A percentile compares a stretch with the other conserved stretches of the same genome.
These are phyloP conservation scores for Colletes latitarsis DNA, from an alignment of 1,140 invertebrate genomes.

Conservation along the genomic window DNA sequence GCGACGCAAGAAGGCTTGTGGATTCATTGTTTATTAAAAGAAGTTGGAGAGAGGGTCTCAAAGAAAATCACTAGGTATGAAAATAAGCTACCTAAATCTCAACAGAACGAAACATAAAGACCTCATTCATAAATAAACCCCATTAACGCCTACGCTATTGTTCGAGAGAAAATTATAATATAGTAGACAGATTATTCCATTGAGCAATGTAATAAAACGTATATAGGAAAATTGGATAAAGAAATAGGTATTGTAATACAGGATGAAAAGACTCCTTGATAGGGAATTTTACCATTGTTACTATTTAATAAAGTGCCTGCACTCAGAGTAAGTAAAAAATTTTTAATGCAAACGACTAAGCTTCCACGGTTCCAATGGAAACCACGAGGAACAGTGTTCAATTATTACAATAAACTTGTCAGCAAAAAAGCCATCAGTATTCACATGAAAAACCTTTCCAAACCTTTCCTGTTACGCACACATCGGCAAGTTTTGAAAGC, in stretches of 20 bases:
- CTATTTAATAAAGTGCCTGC: conserved; percentile 14
- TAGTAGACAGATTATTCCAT: no score
- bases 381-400: neutral
- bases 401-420: conserved; percentile 2
- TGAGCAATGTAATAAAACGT: no score
- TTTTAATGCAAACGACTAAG: neutral
- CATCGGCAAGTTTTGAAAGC: neutral
- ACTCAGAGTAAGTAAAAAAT: neutral
- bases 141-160: no score
- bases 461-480: neutral
- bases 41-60: no score
- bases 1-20: no score
- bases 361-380: neutral
- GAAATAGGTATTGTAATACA: neutral
- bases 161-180: no score
- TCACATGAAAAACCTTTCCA: neutral
- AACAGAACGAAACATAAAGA: no score
- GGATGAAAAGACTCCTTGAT: neutral
- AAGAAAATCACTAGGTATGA: no score
- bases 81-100: no score
- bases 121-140: no score
- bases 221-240: no score
- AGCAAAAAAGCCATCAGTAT: neutral
- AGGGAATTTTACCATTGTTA: neutral
- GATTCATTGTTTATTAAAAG: no score